Conservation (phyloP, 2,888 invertebrate species). For the Lottia scabra region DNA sequence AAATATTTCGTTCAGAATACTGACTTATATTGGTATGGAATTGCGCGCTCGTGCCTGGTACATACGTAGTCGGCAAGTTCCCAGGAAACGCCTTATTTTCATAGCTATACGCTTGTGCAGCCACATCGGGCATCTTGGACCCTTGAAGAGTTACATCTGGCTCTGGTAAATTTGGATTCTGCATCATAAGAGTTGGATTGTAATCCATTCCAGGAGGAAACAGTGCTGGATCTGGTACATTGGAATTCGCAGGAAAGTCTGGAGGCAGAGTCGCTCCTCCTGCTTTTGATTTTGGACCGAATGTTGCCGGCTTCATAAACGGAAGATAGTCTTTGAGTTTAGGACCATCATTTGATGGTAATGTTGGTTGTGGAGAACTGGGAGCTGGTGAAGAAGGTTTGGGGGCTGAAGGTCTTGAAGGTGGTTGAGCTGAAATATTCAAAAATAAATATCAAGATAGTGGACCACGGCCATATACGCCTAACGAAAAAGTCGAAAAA, state of each 20-base stretch:
- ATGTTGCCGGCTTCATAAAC: conserved; percentile 75
- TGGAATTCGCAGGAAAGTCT: conserved; percentile 28
- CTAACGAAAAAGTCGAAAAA: no score
- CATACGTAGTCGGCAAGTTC: not conserved
- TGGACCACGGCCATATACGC: no score
- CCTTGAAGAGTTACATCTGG: conserved; percentile 2
- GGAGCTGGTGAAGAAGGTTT: conserved; percentile 39
- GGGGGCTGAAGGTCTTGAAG: conserved; percentile 53
- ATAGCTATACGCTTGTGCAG: conserved; percentile 17
- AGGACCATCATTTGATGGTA: conserved; percentile 71
- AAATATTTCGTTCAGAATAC: conserved; percentile 11
- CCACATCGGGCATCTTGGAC: not conserved
- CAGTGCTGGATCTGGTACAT: conserved; percentile 33
- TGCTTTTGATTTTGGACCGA: conserved; percentile 53
- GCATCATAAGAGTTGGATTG: not conserved
- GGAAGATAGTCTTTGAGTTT: conserved; percentile 92
- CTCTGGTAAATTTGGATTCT: not conserved
- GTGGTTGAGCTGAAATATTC: conserved; percentile 39
- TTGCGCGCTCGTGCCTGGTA: conserved; percentile 14
- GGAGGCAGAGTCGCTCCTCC: conserved; percentile 31
- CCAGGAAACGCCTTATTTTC: conserved; percentile 3
- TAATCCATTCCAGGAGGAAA: conserved; percentile 7
- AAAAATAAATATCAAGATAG: not conserved
- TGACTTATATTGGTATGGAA: conserved; percentile 26
- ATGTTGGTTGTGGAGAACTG: conserved; percentile 20